Conservation (phyloP, 2,113 vertebrate species). For the Poeciliopsis occidentalis region DNA sequence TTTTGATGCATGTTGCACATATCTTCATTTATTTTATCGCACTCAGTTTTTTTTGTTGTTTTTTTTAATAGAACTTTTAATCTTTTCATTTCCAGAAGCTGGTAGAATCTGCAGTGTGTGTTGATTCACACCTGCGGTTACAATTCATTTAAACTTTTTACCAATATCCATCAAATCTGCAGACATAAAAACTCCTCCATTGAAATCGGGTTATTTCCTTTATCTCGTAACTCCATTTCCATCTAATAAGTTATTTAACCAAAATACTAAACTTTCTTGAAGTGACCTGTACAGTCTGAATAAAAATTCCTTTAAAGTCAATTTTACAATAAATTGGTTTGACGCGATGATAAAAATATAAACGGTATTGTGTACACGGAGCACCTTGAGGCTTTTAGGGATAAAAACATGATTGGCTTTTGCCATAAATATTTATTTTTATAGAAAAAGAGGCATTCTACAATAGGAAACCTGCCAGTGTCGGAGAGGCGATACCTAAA, state of each 20-base stretch:
- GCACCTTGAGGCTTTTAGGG: not conserved
- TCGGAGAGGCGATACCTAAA: not conserved
- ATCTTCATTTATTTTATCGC: not conserved
- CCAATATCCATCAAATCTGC: not conserved
- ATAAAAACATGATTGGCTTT: not conserved
- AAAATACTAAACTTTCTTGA: not conserved
- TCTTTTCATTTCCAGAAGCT: no score
- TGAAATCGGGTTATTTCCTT: not conserved
- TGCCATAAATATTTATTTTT: not conserved
- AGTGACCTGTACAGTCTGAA: not conserved
- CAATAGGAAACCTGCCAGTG: not conserved
- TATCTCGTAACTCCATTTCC: not conserved
- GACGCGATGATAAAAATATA: not conserved
- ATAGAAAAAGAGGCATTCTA: not conserved
- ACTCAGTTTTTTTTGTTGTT: no score
- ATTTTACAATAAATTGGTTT: not conserved
- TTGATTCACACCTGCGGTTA: not conserved
- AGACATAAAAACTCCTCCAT: not conserved
- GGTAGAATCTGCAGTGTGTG: not conserved
- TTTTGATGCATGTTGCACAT: not conserved
- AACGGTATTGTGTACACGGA: not conserved
- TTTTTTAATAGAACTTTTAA: no score
- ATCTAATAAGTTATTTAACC: not conserved
- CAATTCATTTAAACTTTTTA: not conserved
- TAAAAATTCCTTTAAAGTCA: not conserved